A percentile compares a stretch with the other conserved stretches of the same genome.
Evolutionary conservation across 2,113 vertebrate species (phyloP).

Genomic region (Nerophis ophidion): DNA sequence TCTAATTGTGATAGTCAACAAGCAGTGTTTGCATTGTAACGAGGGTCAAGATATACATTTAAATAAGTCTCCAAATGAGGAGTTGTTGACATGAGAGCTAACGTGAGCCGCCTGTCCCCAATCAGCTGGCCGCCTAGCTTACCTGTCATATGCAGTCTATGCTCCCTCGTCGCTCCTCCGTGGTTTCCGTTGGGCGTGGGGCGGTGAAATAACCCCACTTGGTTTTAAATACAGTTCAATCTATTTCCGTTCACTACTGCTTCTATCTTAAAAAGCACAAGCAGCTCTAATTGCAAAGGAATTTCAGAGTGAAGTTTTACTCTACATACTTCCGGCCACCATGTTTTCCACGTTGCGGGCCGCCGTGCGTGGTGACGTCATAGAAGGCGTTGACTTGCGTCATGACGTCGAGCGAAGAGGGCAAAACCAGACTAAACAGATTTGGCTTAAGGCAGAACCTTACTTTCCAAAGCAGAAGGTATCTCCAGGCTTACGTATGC

Average conservation of each 20-base stretch:
- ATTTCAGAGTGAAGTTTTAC: slow-evolving; percentile 39
- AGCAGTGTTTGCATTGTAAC: neutral
- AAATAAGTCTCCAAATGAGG: neutral
- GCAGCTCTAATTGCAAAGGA: neutral
- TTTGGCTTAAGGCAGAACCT: too few species aligned
- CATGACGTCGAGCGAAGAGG: slow-evolving; percentile 14
- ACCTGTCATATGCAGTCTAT: slow-evolving; percentile 57
- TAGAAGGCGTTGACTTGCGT: slow-evolving; percentile 8
- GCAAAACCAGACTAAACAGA: too few species aligned
- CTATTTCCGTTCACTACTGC: neutral
- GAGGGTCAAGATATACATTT: neutral
- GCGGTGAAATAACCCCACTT: neutral
- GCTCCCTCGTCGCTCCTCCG: slow-evolving; percentile 29
- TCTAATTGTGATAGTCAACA: neutral
- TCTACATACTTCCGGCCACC: slow-evolving; percentile 50
- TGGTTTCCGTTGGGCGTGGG: neutral
- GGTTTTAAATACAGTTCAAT: neutral
- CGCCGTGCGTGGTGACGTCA: slow-evolving; percentile 50
- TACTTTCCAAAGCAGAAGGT: too few species aligned
- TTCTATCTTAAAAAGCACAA: too few species aligned
- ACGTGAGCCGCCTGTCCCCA: slow-evolving; percentile 22
- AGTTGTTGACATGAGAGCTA: slow-evolving; percentile 18
- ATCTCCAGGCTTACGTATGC: too few species aligned
- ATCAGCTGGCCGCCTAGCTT: slow-evolving; percentile 57
- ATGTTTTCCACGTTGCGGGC: slow-evolving; percentile 67